Conservation (phyloP, 2,888 invertebrate genomes). For the Chymomyza amoena region DNA sequence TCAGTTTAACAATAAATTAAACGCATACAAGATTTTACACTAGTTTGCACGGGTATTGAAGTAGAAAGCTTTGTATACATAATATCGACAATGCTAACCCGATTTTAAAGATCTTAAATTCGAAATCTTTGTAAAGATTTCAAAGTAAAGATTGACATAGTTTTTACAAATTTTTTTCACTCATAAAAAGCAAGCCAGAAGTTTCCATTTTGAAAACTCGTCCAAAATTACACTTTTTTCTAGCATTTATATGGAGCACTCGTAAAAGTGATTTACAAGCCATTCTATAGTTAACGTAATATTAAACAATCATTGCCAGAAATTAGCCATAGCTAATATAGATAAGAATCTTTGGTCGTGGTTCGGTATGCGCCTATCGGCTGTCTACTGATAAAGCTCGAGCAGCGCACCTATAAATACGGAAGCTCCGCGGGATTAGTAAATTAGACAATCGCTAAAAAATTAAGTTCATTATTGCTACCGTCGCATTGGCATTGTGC, state of each 20-base stretch:
- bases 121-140: no score
- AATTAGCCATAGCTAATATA: background rate
- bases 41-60: no score
- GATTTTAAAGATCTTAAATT: no score
- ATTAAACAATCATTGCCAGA: conserved; percentile 15
- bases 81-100: no score
- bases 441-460: conserved; percentile 22
- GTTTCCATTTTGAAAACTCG: no score
- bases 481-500: conserved; percentile 34
- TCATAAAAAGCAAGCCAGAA: no score
- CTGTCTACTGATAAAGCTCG: background rate
- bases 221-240: no score
- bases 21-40: no score
- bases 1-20: no score
- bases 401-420: background rate
- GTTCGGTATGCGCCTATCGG: conserved; percentile 15
- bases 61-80: no score
- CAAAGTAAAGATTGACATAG: no score
- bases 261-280: background rate
- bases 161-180: no score
- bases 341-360: conserved; percentile 25
- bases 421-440: background rate
- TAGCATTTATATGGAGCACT: background rate
- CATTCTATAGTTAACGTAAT: background rate
- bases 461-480: conserved; percentile 41